Base-by-base conservation (phyloP, 2,888 invertebrate species). In the Hedychridium roseum region DNA sequence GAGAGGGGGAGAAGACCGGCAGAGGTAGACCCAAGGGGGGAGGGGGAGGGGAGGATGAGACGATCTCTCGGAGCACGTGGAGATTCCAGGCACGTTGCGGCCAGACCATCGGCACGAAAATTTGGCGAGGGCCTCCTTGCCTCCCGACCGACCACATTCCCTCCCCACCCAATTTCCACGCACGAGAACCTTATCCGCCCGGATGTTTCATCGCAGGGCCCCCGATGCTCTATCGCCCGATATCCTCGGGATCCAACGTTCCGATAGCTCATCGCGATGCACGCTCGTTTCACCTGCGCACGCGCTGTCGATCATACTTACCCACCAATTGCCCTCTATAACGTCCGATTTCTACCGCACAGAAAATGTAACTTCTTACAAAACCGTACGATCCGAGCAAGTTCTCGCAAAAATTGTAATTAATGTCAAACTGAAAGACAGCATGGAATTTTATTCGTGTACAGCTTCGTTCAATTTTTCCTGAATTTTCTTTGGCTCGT, bases 141-240 rank as follows among this genome's bases (percentile, higher is more conserved):
- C 63, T 70, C 66, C 68, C 66, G 66, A 71, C 70, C 69, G 71
- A 74, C 74, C 75, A 68, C 74, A 74, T 74, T 74, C 74, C 65
- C 67, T 71, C 73, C 74, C 74, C 70, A 62, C 72, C 60, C 52
- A 50, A 57, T 66, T 62, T 65, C 54, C 54, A 56, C 64, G 51
- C 60, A 56, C 54, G 54, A 62, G 64, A 64, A 64, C 66, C 63
- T 66, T 64, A 64, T 66, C 60, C 66, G 60, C 66, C 50, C 48
- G 61, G 54, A 42, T 56, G 50, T 64, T 61, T 64, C 58, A 49
- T 35, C 48, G 35, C 53, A 61, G n/a, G n/a, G n/a, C n/a, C n/a
- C n/a, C n/a, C n/a, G n/a, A n/a, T n/a, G n/a, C n/a, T n/a, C n/a
- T n/a, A n/a, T n/a, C n/a, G n/a, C n/a, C n/a, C n/a, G n/a, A n/a